Conservation (phyloP, 2,797 vertebrate species). For the Anguilla pacifica region DNA sequence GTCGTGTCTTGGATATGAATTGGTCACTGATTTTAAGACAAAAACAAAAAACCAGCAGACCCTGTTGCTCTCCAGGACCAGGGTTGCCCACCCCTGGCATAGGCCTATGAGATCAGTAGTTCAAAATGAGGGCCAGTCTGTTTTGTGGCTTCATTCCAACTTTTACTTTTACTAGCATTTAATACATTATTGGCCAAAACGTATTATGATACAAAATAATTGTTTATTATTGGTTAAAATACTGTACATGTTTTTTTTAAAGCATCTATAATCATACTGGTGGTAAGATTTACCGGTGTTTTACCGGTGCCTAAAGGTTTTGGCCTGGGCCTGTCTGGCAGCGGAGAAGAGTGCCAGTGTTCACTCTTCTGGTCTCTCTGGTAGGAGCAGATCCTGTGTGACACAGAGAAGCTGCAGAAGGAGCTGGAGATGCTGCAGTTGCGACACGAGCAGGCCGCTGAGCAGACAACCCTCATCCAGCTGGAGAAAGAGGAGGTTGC, state of each 20-base stretch:
- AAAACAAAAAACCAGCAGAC: not conserved
- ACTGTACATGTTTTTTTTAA: not conserved
- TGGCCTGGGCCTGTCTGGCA: not conserved
- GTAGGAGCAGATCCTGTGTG: constrained; percentile 67
- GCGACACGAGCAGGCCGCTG: constrained; percentile 54
- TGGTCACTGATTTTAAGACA: not conserved
- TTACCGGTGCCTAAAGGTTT: not conserved
- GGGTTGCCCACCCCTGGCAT: not conserved
- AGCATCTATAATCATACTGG: not conserved
- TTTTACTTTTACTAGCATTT: not conserved
- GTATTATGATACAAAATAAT: not conserved
- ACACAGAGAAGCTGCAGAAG: constrained; percentile 56
- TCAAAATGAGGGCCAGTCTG: no score
- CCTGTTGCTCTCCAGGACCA: not conserved
- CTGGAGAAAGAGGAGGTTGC: constrained; percentile 62
- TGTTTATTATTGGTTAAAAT: not conserved
- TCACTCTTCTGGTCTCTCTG: not conserved
- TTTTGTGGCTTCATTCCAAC: no score
- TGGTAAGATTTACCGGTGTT: not conserved
- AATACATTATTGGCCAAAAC: not conserved
- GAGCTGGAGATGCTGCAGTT: constrained; percentile 60
- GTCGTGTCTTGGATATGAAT: not conserved
- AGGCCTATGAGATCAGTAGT: not conserved
- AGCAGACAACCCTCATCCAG: constrained; percentile 59
- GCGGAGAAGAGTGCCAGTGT: not conserved